These are phyloP conservation scores for Mastomys natalensis DNA, from an alignment of 2,113 vertebrate genomes.

Conservation along the genomic window DNA sequence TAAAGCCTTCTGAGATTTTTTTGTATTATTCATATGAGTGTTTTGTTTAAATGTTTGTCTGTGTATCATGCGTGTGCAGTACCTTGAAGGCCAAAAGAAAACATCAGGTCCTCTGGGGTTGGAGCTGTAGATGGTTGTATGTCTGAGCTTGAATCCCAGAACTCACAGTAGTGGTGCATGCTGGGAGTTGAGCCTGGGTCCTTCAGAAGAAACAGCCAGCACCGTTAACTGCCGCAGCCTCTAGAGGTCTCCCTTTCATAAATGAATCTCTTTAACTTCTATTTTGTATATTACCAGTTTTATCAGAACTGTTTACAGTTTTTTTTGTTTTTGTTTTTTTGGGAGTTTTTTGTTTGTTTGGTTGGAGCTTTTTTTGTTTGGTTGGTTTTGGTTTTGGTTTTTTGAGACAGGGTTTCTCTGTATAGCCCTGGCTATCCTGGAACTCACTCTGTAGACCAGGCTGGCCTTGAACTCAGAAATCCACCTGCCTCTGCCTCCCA, in stretches of 20 bases:
- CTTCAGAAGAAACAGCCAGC: neutral
- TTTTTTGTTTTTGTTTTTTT: no score
- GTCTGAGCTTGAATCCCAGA: neutral
- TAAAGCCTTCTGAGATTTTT: neutral
- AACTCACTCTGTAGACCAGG: no score
- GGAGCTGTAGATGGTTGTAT: neutral
- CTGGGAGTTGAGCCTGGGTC: neutral
- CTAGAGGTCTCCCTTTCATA: neutral
- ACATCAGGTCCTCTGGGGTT: neutral
- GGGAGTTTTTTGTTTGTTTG: no score
- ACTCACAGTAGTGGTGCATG: neutral
- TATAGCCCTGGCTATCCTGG: no score
- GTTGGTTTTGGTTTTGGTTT: no score
- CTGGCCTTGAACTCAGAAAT: no score
- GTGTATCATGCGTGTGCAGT: neutral
- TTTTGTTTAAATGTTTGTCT: neutral
- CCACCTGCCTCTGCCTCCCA: no score
- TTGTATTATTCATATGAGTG: neutral
- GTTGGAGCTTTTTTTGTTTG: no score
- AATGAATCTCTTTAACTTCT: neutral
- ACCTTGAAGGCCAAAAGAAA: neutral
- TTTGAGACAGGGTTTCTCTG: no score
- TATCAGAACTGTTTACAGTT: neutral
- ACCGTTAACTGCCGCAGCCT: neutral
- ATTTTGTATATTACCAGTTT: neutral